phyloP scores from a whole-genome alignment of 2,113 vertebrate species.

The Halcyon malimbica region DNA sequence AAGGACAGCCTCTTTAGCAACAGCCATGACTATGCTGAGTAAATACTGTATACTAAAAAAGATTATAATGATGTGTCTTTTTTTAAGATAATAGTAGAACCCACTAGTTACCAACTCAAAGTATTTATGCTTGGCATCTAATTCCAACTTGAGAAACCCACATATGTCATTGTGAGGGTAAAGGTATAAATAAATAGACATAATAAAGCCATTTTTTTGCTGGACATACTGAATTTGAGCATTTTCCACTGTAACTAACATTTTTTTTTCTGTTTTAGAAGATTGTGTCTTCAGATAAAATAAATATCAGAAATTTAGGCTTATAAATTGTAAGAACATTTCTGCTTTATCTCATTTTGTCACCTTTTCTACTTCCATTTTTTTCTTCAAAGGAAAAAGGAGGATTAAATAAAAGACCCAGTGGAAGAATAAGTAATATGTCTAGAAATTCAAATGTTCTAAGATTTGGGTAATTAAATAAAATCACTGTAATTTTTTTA shows the following conservation, averaged over 20 bases:
- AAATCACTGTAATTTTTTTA: not conserved
- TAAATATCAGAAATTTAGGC: not conserved
- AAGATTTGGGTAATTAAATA: not conserved
- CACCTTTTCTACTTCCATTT: not conserved
- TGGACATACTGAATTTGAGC: not conserved
- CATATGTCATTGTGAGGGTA: not conserved
- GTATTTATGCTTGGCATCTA: not conserved
- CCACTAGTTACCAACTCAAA: not conserved
- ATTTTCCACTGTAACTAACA: not conserved
- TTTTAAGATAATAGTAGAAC: not conserved
- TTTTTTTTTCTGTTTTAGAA: not conserved
- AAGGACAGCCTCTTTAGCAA: not conserved
- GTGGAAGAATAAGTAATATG: not conserved
- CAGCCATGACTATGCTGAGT: not conserved
- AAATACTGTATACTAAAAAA: not conserved
- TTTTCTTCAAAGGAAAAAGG: not conserved
- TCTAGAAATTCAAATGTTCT: not conserved
- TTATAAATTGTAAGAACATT: not conserved
- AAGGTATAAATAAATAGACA: not conserved
- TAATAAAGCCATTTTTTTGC: not conserved
- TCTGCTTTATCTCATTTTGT: not conserved
- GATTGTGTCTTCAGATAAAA: not conserved
- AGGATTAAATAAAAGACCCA: not conserved
- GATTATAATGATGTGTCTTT: not conserved
- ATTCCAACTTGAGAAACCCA: not conserved